A percentile compares a stretch with the other conserved stretches of the same genome.
Evolutionary conservation across 2,113 vertebrate species (phyloP).

Genomic region (Ctenodactylus gundi): DNA sequence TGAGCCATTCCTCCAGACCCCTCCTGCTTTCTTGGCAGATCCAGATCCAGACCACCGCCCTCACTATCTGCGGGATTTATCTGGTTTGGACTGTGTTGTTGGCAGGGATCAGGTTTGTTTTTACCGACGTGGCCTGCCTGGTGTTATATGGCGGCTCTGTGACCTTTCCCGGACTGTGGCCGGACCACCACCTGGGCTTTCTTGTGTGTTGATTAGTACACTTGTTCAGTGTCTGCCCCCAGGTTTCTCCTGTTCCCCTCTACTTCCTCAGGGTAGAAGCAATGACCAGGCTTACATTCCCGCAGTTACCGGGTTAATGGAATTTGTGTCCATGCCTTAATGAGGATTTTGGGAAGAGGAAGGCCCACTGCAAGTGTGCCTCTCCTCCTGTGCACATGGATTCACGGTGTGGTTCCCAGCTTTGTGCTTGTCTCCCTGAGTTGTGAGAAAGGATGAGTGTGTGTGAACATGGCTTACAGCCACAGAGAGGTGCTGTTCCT

Average conservation of each 20-base stretch:
- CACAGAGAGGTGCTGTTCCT: background rate
- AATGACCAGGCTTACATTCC: too few relatives aligned
- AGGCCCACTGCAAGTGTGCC: background rate
- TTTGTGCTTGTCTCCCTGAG: background rate
- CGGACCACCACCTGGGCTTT: background rate
- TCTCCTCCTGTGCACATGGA: background rate
- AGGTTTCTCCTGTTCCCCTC: background rate
- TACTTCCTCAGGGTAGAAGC: background rate
- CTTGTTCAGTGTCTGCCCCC: background rate
- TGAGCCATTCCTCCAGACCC: too few relatives aligned
- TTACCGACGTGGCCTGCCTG: background rate
- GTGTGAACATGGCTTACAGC: background rate
- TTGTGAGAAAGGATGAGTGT: background rate
- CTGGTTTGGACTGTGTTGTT: too few relatives aligned
- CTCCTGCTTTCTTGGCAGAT: too few relatives aligned
- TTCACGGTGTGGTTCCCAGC: fast-evolving
- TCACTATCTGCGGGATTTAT: too few relatives aligned
- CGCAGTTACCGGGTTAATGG: too few relatives aligned
- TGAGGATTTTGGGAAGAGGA: background rate
- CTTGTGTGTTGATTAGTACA: background rate
- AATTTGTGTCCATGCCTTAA: background rate
- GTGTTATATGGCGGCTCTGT: background rate
- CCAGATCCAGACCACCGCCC: too few relatives aligned
- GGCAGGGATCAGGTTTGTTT: too few relatives aligned
- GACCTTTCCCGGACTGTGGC: background rate